Base-by-base conservation (phyloP, 2,797 vertebrate genomes). In the Megalops cyprinoides region DNA sequence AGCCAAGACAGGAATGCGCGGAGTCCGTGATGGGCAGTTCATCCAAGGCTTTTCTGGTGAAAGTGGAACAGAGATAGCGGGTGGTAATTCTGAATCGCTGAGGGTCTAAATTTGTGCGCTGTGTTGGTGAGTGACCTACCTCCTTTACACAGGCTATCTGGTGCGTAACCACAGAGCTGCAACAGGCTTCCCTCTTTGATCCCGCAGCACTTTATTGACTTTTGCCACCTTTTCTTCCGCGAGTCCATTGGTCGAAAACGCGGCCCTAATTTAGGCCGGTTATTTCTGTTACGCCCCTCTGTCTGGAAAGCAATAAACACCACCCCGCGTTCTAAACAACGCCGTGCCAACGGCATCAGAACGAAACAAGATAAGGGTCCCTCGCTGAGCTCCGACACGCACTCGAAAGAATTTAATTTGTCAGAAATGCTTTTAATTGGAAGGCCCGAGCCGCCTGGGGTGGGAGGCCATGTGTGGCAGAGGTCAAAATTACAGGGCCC, bases 321-420 rank as follows among this genome's bases (percentile, higher is more conserved):
- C 74, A n/a, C 71, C 4, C 28, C 55, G 58, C 85, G 60, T 81
- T 79, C 71, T 76, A 51, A 51, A 75, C 58, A 58, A 65, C 15
- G 42, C 84, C 60, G 56, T 76, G 79, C 37, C 77, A 71, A 74
- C 53, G 37, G 23, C 51, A 42, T 37, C 6, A 51, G 78, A 51
- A 67, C 67, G 79, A 79, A 84, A 82, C 74, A 31, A 67, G 81
- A 86, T 82, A 76, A 80, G 75, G 31, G 69, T 31, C 31, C n/a
- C 74, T 83, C 75, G 82, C 55, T 42, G 76, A 77, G 53, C 69
- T 39, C 53, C 65, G 53, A 86, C 53, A 69, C 42, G 23, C 82
- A 49, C 73, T 58, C 46, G 37, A 3, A 28, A 49, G 44, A 51
- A 34, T 73, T 42, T 5, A 25, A 20, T 23, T 80, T 62, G n/a